Evolutionary conservation across 2,113 vertebrate genomes (phyloP).

Genomic region (Crotalus tigris): DNA sequence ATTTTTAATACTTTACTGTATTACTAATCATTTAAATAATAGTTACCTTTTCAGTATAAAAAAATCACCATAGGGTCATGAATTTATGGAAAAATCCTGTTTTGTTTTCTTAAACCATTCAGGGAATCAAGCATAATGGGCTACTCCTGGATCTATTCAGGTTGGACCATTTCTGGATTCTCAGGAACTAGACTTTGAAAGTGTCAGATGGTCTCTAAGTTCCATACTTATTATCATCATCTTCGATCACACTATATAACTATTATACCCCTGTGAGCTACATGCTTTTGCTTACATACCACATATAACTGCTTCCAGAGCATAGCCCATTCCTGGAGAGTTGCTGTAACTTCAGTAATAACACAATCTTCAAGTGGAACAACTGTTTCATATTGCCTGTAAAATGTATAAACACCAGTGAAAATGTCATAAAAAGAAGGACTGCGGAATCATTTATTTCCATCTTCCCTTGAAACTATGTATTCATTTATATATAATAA

Average conservation of each 20-base stretch:
- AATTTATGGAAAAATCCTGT: background rate
- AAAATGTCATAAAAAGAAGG: background rate
- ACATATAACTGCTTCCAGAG: conserved; percentile 98
- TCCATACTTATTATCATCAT: background rate
- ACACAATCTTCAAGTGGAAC: conserved; percentile 90
- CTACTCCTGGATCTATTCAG: background rate
- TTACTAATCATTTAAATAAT: background rate
- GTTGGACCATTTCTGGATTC: background rate
- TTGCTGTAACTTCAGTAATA: conserved; percentile 90
- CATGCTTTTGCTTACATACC: conserved; percentile 72
- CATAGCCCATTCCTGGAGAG: conserved; percentile 92
- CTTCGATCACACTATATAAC: background rate
- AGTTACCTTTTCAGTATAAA: background rate
- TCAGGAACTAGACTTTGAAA: background rate
- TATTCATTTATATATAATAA: background rate
- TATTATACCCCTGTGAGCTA: background rate
- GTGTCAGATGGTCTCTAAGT: background rate
- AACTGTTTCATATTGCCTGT: conserved; percentile 90
- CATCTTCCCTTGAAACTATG: background rate
- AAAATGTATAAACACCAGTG: conserved; percentile 16
- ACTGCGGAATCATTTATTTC: background rate
- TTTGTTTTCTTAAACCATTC: background rate
- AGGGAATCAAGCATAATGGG: background rate
- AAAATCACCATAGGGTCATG: background rate
- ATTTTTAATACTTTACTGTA: background rate